Conservation (phyloP, 1,140 invertebrate species). For the Hermetia illucens region DNA sequence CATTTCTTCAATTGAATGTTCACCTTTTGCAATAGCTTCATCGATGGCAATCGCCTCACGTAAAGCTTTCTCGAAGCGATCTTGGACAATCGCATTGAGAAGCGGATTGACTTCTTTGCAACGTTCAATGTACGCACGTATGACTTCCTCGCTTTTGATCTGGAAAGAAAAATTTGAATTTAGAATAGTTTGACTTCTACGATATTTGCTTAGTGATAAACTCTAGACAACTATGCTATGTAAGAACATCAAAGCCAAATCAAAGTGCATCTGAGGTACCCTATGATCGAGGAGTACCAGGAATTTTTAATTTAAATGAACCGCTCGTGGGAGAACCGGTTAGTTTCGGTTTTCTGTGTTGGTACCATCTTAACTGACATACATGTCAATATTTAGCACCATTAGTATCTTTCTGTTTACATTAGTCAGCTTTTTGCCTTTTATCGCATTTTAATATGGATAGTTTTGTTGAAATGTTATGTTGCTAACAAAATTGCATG, state of each 20-base stretch:
- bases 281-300: too few relatives aligned
- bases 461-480: too few relatives aligned
- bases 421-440: too few relatives aligned
- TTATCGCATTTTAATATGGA: too few relatives aligned
- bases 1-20: slow-evolving; percentile 33
- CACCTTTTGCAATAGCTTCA: slow-evolving; percentile 26
- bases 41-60: slow-evolving; percentile 40
- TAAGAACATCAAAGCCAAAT: background rate
- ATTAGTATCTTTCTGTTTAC: too few relatives aligned
- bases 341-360: too few relatives aligned
- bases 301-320: too few relatives aligned
- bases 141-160: slow-evolving; percentile 43
- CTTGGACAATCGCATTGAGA: slow-evolving; percentile 54
- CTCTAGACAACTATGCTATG: background rate
- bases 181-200: background rate
- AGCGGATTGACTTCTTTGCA: slow-evolving; percentile 49
- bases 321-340: too few relatives aligned
- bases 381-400: too few relatives aligned
- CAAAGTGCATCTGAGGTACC: background rate
- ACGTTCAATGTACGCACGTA: slow-evolving; percentile 45
- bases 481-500: too few relatives aligned
- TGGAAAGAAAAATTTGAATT: slow-evolving; percentile 22
- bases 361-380: too few relatives aligned
- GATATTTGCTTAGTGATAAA: background rate
- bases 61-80: slow-evolving; percentile 46